Evolutionary conservation across 2,888 invertebrate species (phyloP), one percentile per base, ranked within the genome.

Genomic region (Eupsilia transversa): DNA sequence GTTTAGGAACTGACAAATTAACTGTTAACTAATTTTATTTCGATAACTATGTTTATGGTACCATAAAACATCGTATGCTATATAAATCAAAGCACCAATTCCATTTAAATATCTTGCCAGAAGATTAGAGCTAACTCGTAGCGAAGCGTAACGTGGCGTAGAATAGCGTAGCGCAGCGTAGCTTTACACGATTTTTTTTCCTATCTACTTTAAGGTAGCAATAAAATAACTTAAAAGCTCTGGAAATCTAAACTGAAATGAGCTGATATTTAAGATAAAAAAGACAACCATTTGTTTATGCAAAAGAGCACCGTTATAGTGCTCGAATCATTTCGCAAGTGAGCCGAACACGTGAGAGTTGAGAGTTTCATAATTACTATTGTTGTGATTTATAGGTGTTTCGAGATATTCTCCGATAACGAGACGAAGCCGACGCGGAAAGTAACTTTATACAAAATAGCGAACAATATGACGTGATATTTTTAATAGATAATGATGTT

Each of bases 401-500:
- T 93, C 89, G 88, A 94, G 95, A 96, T 96, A 93, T 86, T 80
- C 74, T 38, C 84, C 84, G 87, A 87, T 96, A 96, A 91, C 90
- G 90, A 89, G 85, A 88, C 87, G 85, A 83, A 83, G 85, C 85
- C 91, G 88, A 90, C 90, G 91, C 91, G 91, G 93, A 95, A 94
- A 94, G 94, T 94, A 92, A 93, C 92, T 94, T 95, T 94, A 92
- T 94, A 94, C 94, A 94, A 94, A 95, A 95, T 94, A 95, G 94
- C 92, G 93, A 95, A 96, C 95, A 96, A 96, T 95, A 95, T 96
- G 96, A 96, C 94, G 94, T 92, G 95, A 96, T 96, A 95, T 95
- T 96, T 96, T 96, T 96, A 95, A 95, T 95, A 96, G 96, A 96
- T 96, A 96, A 95, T 94, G 94, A 95, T 94, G 93, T 94, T 96